These are phyloP conservation scores for Tachysurus vachellii DNA, from an alignment of 2,113 vertebrate genomes.

Conservation along the genomic window DNA sequence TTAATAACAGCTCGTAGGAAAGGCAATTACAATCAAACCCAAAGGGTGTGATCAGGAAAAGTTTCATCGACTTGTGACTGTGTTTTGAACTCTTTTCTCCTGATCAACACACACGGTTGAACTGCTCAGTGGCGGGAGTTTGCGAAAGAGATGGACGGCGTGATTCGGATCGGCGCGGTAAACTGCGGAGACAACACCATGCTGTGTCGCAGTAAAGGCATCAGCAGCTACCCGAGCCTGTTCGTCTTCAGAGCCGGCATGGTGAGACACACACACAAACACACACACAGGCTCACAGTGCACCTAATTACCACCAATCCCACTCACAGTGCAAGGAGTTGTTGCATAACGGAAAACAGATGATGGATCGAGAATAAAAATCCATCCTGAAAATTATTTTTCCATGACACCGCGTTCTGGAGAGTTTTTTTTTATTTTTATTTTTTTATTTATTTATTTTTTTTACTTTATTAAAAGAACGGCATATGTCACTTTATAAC, in stretches of 20 bases:
- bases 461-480: too few relatives aligned
- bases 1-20: not conserved
- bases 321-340: not conserved
- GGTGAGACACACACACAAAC: slow-evolving; percentile 68
- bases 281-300: not conserved
- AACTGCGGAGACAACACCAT: slow-evolving; percentile 95
- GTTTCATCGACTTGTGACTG: not conserved
- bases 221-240: slow-evolving; percentile 93
- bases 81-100: not conserved
- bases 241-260: slow-evolving; percentile 84
- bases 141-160: slow-evolving; percentile 95
- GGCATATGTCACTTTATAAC: too few relatives aligned
- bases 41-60: not conserved
- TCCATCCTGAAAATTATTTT: not conserved
- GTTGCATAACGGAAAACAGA: not conserved
- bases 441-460: too few relatives aligned
- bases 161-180: slow-evolving; percentile 91
- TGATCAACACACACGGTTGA: not conserved
- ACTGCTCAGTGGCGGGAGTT: slow-evolving; percentile 91
- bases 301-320: not conserved
- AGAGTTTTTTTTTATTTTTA: too few relatives aligned
- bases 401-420: not conserved
- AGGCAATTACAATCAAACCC: not conserved
- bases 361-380: not conserved
- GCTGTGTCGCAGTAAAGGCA: slow-evolving; percentile 89